Conservation (phyloP, 1,140 invertebrate genomes). For the Ceratina australensis region DNA sequence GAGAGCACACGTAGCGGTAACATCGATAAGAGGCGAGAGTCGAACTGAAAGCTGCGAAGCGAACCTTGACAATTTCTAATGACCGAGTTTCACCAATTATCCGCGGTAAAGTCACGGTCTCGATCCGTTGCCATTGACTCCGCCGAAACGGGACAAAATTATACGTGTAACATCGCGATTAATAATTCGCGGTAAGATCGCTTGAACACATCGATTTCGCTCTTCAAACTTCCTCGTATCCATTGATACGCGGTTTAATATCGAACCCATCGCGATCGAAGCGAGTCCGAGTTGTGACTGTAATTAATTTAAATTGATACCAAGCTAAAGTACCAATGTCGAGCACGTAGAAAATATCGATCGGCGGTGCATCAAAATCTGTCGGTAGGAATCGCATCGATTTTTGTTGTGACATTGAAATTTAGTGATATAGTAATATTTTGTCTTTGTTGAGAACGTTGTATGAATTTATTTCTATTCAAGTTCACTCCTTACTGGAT, state of each 20-base stretch:
- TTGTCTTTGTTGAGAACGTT: background rate
- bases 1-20: background rate
- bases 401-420: background rate
- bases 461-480: background rate
- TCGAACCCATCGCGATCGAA: too few relatives aligned
- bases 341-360: too few relatives aligned
- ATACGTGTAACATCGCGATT: too few relatives aligned
- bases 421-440: background rate
- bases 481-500: background rate
- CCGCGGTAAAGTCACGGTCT: constrained; percentile 17
- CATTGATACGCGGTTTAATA: too few relatives aligned
- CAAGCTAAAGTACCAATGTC: too few relatives aligned
- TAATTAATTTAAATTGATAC: too few relatives aligned
- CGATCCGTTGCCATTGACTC: background rate
- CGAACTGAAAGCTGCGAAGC: background rate
- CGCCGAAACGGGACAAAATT: background rate
- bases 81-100: constrained; percentile 14
- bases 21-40: background rate
- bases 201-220: too few relatives aligned
- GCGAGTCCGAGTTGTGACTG: too few relatives aligned
- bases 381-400: background rate
- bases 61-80: constrained; percentile 1
- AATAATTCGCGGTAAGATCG: too few relatives aligned
- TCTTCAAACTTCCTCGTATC: background rate
- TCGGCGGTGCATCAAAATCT: too few relatives aligned